A percentile compares a stretch with the other conserved stretches of the same genome.
These are phyloP conservation scores for Amphiura filiformis DNA, from an alignment of 35 echinoderm and acorn worm species.

Conservation along the genomic window DNA sequence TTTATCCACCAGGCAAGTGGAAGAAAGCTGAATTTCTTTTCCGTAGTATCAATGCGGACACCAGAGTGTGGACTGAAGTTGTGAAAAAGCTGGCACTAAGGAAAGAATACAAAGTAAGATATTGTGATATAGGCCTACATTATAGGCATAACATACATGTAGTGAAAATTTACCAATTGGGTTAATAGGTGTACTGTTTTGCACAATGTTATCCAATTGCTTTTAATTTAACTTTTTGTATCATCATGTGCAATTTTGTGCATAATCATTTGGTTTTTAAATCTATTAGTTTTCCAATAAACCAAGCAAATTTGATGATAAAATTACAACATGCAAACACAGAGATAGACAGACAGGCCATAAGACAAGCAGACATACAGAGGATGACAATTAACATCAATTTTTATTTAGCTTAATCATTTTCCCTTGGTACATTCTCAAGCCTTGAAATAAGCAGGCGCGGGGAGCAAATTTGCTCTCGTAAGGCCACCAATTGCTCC, in stretches of 20 bases:
- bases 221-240: no score
- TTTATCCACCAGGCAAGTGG: not conserved
- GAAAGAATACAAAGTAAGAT: not conserved
- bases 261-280: not conserved
- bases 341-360: no score
- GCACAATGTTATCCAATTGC: no score
- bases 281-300: not conserved
- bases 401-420: no score
- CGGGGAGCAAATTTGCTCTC: no score
- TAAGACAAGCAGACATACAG: no score
- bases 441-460: no score
- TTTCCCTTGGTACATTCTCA: no score
- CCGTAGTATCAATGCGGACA: not conserved
- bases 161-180: not conserved
- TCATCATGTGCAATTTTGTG: not conserved
- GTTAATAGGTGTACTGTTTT: not conserved
- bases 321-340: no score
- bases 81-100: not conserved
- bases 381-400: no score
- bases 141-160: not conserved
- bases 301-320: no score
- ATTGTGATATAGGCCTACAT: not conserved
- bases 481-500: no score
- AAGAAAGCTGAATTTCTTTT: constrained; percentile 4
- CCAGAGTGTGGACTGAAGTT: constrained; percentile 30